Evolutionary conservation across 2,113 vertebrate species (phyloP), one percentile per base, ranked within the genome.

Genomic region (Ailuropoda melanoleuca): DNA sequence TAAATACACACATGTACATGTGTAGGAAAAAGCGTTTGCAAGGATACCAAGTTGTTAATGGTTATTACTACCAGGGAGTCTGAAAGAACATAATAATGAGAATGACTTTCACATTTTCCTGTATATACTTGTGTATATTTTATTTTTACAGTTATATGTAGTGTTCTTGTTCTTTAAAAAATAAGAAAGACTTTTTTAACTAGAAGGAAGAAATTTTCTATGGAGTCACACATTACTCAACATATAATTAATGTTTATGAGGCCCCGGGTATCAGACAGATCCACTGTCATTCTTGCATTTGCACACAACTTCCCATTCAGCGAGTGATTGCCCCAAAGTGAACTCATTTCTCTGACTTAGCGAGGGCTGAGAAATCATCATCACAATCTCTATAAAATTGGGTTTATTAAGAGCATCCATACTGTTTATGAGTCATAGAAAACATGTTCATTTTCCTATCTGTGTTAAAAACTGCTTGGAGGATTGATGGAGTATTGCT

Each of bases 341-440:
- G 72, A 97, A 83, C 78, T 92, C 39, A 39, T 29, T 88, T 94
- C 88, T 83, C 86, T 91, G 64, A 85, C 34, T 95, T 88, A 85
- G 64, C 87, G 39, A 48, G 55, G 29, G 31, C 39, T 60, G 77
- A 66, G 77, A 21, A 53, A 66, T 70, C 74, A 83, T 48, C 85
- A 55, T 24, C 58, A 24, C 13, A 13, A 37, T 95, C 62, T 89
- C 53, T 85, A n/a, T 82, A 91, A 97, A 95, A 50, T 0, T 29
- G 14, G 34, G 37, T 62, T 95, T 83, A 91, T 96, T 93, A 93
- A 95, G 24, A 86, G n/a, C 53, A 88, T 62, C 72, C 77, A 86
- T 91, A 77, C 86, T 86, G 86, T 87, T 97, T 95, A 83, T 86
- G 83, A 95, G 66, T 85, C 93, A 68, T 68, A 86, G 93, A 97